Base-by-base conservation (phyloP, 2,113 vertebrate genomes). In the Pelusios castaneus region DNA sequence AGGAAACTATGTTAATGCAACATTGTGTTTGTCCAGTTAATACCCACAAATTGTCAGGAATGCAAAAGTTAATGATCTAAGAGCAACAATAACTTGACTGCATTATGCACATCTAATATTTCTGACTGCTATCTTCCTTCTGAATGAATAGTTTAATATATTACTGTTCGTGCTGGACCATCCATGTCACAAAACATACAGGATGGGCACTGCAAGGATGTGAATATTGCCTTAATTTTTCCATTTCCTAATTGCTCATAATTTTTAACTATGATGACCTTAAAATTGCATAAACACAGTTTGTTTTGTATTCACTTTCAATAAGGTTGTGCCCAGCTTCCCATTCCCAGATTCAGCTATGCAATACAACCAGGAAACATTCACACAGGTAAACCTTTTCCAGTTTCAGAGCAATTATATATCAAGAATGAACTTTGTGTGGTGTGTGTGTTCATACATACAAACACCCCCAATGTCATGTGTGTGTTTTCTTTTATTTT, bases 251-350 rank as follows among this genome's bases (percentile, higher is more conserved):
- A 80, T 8, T n/a, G 75, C 80, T 94, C 89, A 80, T 84, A 1
- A 29, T 47, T 77, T 45, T 92, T 31, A 89, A 31, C 56, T 82
- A 80, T 80, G 67, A 55, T 34, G 67, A 2, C 79, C 27, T 10
- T 93, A 49, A 91, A n/a, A 24, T 75, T 76, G 25, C 41, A 45
- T 45, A 76, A 45, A 76, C 45, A 24, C 27, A 76, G 13, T 87
- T 94, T 27, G 49, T 85, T 90, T 94, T 94, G 56, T 94, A 95
- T 81, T 51, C 95, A 63, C 24, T 27, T 89, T 73, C 31, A 89
- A 45, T 80, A 89, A 82, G 77, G 87, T 85, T 92, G 63, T 0
- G 73, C 6, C 2, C 38, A 63, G 6, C 0, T 3, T 60, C 8
- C 81, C 52, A 5, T 78, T 95, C 87, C 51, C 29, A 80, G 83